Evolutionary conservation across 2,888 invertebrate species (phyloP), one percentile per base, ranked within the genome.

Genomic region (Agapostemon virescens): DNA sequence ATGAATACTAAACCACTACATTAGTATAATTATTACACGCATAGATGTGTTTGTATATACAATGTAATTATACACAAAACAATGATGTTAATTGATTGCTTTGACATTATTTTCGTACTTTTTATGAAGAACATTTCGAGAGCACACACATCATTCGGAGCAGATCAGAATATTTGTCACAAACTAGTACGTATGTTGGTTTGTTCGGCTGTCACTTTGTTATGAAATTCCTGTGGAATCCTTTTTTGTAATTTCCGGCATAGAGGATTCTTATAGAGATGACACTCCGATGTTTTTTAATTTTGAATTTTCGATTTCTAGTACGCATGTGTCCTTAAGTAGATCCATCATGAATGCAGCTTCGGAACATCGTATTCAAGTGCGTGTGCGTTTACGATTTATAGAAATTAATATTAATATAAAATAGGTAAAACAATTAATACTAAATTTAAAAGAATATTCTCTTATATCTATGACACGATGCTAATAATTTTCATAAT

Each of bases 61-160:
- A n/a, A 23, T 42, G 2, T n/a, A 33, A 23, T 20, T 49, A 23
- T 11, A n/a, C 2, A 20, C 13, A 2, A 61, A 40, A 9, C n/a
- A 58, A 52, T 9, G 40, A 68, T 33, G 17, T 20, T 55, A 15
- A 11, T 67, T 40, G 20, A 20, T 40, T 58, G 20, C 0, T 67
- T 13, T 7, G 52, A 36, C 33, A 5, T 23, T 26, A 38, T 13
- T 5, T 13, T 30, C 15, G 15, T 52, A 63, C 11, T 74, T 40
- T 61, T 40, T 13, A 4, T 42, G 17, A 76, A 55, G 33, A 15
- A 73, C 45, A 55, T 72, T 55, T 36, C n/a, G n/a, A 49, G 49
- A 49, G 49, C n/a, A 49, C 49, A n/a, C n/a, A n/a, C 11, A 49
- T 49, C 49, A n/a, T 49, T 49, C n/a, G 1, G n/a, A 42, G 15